Evolutionary conservation across 2,113 vertebrate species (phyloP).

Genomic region (Lagopus muta): DNA sequence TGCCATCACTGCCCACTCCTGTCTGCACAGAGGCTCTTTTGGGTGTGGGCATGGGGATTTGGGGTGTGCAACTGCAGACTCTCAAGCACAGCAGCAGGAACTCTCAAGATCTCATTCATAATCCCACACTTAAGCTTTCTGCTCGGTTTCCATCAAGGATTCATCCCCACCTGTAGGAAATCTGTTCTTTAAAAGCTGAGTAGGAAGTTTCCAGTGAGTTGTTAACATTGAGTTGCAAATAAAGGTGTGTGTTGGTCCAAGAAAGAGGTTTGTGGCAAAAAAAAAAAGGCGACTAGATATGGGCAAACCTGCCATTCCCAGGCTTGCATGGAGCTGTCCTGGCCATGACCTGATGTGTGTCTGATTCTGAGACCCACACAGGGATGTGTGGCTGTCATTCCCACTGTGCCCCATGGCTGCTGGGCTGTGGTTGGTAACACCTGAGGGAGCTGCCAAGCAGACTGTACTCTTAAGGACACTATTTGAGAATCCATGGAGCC

Average conservation of each 20-base stretch:
- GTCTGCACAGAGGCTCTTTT: not conserved
- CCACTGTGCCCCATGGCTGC: fast-evolving
- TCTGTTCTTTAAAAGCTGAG: not conserved
- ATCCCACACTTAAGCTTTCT: not conserved
- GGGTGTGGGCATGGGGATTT: not conserved
- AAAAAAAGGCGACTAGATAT: fast-evolving
- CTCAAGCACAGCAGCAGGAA: not conserved
- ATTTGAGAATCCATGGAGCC: not conserved
- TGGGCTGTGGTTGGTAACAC: fast-evolving
- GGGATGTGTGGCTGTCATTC: fast-evolving
- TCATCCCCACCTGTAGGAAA: not conserved
- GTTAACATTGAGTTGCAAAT: fast-evolving
- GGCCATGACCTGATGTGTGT: fast-evolving
- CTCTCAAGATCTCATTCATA: not conserved
- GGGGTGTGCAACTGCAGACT: fast-evolving
- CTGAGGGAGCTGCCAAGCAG: not conserved
- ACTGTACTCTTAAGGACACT: not conserved
- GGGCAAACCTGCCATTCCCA: fast-evolving
- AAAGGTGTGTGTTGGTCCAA: fast-evolving
- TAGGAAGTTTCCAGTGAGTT: not conserved
- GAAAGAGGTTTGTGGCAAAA: fast-evolving
- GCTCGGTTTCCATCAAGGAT: not conserved
- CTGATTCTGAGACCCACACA: fast-evolving
- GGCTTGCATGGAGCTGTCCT: fast-evolving
- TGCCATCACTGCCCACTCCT: too few relatives aligned